A percentile compares a stretch with the other conserved stretches of the same genome.
Conservation (phyloP, 2,797 vertebrate genomes). For the Sebastiscus albofasciatus region DNA sequence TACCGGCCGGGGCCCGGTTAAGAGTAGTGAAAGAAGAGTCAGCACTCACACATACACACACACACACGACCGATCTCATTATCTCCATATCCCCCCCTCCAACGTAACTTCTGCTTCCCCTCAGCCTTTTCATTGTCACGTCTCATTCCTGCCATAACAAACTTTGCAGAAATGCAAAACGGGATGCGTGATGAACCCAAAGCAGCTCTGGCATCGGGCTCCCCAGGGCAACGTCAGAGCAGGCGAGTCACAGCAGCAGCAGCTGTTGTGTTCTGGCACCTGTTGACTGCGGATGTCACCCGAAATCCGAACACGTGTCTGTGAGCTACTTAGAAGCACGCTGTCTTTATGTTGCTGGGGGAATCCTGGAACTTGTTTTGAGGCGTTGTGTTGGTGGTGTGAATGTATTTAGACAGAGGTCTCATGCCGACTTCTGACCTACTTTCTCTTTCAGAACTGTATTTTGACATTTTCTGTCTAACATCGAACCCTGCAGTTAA, state of each 20-base stretch:
- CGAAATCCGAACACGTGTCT: conserved; percentile 36
- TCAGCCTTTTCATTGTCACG: conserved; percentile 4
- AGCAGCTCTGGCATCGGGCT: conserved; percentile 38
- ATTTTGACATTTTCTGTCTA: conserved; percentile 65
- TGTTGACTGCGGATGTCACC: conserved; percentile 48
- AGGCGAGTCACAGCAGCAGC: conserved; percentile 34
- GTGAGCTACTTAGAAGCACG: conserved; percentile 11
- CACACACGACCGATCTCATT: neutral
- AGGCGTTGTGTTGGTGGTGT: conserved; percentile 30
- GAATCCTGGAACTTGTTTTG: conserved; percentile 26
- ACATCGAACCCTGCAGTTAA: conserved; percentile 47
- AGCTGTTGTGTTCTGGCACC: conserved; percentile 55
- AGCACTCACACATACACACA: neutral
- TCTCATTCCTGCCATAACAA: conserved; percentile 39
- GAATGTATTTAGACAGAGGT: conserved; percentile 39
- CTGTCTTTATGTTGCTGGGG: conserved; percentile 7
- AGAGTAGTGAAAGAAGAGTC: neutral
- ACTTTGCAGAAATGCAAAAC: conserved; percentile 35
- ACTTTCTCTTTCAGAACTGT: conserved; percentile 31
- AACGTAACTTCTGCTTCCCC: neutral
- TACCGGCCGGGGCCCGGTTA: neutral
- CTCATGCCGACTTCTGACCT: conserved; percentile 44
- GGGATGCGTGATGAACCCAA: conserved; percentile 35
- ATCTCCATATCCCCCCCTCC: neutral
- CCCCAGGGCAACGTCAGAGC: conserved; percentile 50